phyloP scores from a whole-genome alignment of 2,888 invertebrate species.

The Mythimna albipuncta region DNA sequence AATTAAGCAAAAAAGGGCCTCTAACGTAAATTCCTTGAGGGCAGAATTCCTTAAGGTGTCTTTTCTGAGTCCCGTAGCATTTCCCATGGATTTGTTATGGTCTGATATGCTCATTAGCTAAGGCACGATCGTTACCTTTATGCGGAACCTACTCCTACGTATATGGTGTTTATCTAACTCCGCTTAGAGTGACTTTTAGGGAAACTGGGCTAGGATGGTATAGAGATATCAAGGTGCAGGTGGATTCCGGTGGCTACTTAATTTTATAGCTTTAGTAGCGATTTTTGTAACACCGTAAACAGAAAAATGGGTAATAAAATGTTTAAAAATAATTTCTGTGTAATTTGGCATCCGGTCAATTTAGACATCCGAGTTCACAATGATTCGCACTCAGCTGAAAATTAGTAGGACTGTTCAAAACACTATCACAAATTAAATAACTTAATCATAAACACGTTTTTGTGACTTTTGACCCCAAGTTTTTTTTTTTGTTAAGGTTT shows the following conservation, averaged over 20 bases:
- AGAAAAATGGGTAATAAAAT: no score
- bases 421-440: no score
- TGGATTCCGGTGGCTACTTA: constrained; percentile 20
- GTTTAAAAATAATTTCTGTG: no score
- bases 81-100: constrained; percentile 46
- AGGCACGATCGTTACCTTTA: constrained; percentile 49
- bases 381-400: no score
- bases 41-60: neutral
- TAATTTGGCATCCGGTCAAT: no score
- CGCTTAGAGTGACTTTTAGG: constrained; percentile 41
- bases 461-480: no score
- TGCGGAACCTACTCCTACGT: constrained; percentile 21
- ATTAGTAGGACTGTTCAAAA: no score
- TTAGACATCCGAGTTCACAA: no score
- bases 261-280: neutral
- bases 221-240: constrained; percentile 45
- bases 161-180: constrained; percentile 49
- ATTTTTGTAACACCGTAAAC: neutral
- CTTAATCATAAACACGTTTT: no score
- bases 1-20: neutral
- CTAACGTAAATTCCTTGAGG: constrained; percentile 1
- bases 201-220: constrained; percentile 45
- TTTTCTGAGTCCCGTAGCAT: neutral
- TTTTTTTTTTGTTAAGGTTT: no score
- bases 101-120: constrained; percentile 54